Evolutionary conservation across 1,140 invertebrate genomes (phyloP).

Genomic region (Drosophila paulistorum): DNA sequence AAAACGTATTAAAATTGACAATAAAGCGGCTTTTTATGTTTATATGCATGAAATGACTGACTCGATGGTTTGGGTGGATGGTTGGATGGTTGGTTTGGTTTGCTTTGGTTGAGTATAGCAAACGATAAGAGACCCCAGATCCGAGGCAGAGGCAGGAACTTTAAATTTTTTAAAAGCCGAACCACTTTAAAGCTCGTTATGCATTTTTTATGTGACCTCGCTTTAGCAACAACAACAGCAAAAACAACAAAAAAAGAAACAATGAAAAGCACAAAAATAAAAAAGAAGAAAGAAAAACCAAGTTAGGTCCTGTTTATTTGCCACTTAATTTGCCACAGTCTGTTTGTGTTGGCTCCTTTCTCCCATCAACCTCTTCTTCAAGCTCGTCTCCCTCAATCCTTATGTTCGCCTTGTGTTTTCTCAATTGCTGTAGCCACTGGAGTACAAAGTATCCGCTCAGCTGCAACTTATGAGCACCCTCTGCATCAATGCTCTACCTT

Average conservation of each 20-base stretch:
- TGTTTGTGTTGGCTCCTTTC: constrained; percentile 53
- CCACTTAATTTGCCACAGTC: constrained; percentile 74
- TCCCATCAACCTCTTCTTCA: neutral
- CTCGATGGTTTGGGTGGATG: constrained; percentile 1
- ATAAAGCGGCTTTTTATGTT: constrained; percentile 78
- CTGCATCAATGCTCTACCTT: neutral
- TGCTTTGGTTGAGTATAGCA: neutral
- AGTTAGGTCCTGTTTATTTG: constrained; percentile 74
- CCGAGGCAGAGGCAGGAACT: constrained; percentile 24
- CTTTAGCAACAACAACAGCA: constrained; percentile 15
- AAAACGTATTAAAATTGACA: constrained; percentile 81
- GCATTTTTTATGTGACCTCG: constrained; percentile 65
- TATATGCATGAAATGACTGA: constrained; percentile 44
- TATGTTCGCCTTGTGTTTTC: constrained; percentile 27
- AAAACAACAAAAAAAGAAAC: constrained; percentile 20
- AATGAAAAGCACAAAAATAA: constrained; percentile 32
- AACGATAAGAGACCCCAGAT: neutral
- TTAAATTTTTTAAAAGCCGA: constrained; percentile 64
- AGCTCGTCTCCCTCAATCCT: constrained; percentile 11
- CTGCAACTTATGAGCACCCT: constrained; percentile 60
- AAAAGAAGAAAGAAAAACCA: constrained; percentile 37
- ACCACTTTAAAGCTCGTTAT: constrained; percentile 76
- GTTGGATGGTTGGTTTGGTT: neutral
- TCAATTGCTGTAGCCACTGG: constrained; percentile 56
- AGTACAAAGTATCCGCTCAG: constrained; percentile 74